phyloP scores from a whole-genome alignment of 2,888 invertebrate species.

The Phorcus lineatus region DNA sequence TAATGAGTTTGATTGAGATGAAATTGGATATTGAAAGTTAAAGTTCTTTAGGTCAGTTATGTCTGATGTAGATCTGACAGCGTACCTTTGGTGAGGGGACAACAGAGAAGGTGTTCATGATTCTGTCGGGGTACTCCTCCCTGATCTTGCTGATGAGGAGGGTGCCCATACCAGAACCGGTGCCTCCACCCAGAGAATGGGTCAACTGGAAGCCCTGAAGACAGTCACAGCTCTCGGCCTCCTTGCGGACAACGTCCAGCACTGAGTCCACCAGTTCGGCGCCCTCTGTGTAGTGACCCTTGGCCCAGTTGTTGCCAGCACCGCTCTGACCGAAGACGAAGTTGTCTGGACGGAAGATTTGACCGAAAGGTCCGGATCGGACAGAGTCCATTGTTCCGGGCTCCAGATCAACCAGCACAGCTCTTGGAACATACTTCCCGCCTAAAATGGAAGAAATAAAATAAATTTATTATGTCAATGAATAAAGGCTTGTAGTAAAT shows the following conservation, averaged over 20 bases:
- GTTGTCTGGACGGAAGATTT: slow-evolving; percentile 96
- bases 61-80: not conserved
- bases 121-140: slow-evolving; percentile 91
- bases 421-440: slow-evolving; percentile 95
- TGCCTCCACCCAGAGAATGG: slow-evolving; percentile 88
- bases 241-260: slow-evolving; percentile 73
- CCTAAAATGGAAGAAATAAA: slow-evolving; percentile 23
- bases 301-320: slow-evolving; percentile 71
- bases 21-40: not conserved
- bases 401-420: slow-evolving; percentile 93
- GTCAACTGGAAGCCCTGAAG: slow-evolving; percentile 74
- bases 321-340: slow-evolving; percentile 83
- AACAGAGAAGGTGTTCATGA: slow-evolving; percentile 98
- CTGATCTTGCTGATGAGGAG: slow-evolving; percentile 95
- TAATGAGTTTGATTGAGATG: not conserved
- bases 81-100: slow-evolving; percentile 86
- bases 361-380: slow-evolving; percentile 91
- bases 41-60: too few species aligned
- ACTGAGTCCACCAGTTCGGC: slow-evolving; percentile 74
- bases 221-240: slow-evolving; percentile 73
- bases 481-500: not conserved
- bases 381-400: slow-evolving; percentile 98
- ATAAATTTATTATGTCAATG: not conserved
- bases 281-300: slow-evolving; percentile 73
- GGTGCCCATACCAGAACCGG: slow-evolving; percentile 92